These are phyloP conservation scores for Allacma fusca DNA, from an alignment of 2,888 invertebrate species.

Conservation along the genomic window DNA sequence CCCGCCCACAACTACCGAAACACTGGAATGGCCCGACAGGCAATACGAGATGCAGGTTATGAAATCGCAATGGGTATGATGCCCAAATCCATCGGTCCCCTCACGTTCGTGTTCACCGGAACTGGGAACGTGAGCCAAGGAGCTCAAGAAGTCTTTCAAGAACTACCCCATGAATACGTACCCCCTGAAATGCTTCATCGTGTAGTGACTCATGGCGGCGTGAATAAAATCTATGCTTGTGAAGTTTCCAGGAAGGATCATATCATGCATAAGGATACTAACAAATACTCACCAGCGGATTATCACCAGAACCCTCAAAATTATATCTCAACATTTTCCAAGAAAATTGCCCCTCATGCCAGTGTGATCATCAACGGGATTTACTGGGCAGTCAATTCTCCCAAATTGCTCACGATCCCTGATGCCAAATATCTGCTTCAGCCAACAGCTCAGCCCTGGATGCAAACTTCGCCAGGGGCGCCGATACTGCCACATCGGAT, in stretches of 20 bases:
- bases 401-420: slow-evolving; percentile 94
- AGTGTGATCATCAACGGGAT: slow-evolving; percentile 97
- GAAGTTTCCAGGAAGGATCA: slow-evolving; percentile 89
- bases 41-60: slow-evolving; percentile 98
- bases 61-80: slow-evolving; percentile 94
- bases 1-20: slow-evolving; percentile 98
- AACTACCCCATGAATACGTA: slow-evolving; percentile 96
- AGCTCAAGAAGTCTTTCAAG: slow-evolving; percentile 80
- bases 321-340: slow-evolving; percentile 95
- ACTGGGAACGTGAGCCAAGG: slow-evolving; percentile 95
- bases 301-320: slow-evolving; percentile 92
- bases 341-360: slow-evolving; percentile 96
- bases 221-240: slow-evolving; percentile 95
- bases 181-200: slow-evolving; percentile 93
- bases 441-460: slow-evolving; percentile 91
- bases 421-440: slow-evolving; percentile 94
- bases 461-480: slow-evolving; percentile 86
- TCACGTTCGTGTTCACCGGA: slow-evolving; percentile 98
- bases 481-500: slow-evolving; percentile 89
- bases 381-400: slow-evolving; percentile 98
- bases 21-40: slow-evolving; percentile 96
- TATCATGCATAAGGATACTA: slow-evolving; percentile 88
- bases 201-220: slow-evolving; percentile 94
- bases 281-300: slow-evolving; percentile 87
- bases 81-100: slow-evolving; percentile 86